A percentile compares a stretch with the other conserved stretches of the same genome.
Evolutionary conservation across 2,113 vertebrate genomes (phyloP).

Genomic region (Aviceda subcristata): DNA sequence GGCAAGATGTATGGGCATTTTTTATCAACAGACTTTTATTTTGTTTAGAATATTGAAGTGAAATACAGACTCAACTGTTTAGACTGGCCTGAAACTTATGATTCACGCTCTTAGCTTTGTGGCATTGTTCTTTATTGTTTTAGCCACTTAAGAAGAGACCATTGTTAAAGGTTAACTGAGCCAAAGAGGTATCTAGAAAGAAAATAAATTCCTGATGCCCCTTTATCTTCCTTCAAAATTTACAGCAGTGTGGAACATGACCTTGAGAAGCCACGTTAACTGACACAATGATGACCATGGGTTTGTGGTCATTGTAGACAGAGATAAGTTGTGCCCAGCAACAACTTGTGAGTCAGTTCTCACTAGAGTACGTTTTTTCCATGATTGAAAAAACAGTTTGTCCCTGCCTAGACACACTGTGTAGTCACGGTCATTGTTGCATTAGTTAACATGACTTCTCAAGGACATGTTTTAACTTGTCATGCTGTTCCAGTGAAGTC

Average conservation of each 20-base stretch:
- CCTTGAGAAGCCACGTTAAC: not conserved
- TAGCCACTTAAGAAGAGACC: conserved; percentile 26
- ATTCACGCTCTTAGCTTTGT: not conserved
- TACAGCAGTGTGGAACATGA: not conserved
- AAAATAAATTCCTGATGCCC: conserved; percentile 32
- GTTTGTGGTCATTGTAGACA: not conserved
- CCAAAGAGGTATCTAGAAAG: conserved; percentile 14
- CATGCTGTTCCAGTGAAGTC: conserved; percentile 5
- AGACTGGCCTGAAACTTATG: conserved; percentile 7
- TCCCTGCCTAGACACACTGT: not conserved
- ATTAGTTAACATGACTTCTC: conserved; percentile 36
- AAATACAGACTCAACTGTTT: not conserved
- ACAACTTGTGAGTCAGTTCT: conserved; percentile 17
- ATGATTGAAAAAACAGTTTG: not conserved
- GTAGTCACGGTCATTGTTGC: not conserved
- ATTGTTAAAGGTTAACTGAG: conserved; percentile 49
- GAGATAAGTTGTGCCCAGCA: not conserved
- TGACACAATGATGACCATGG: not conserved
- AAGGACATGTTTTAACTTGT: conserved; percentile 54
- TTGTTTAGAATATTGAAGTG: not conserved
- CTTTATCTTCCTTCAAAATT: conserved; percentile 40
- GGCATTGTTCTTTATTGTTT: conserved; percentile 30
- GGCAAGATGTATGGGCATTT: not conserved
- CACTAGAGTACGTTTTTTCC: not conserved
- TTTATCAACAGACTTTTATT: not conserved